These are phyloP conservation scores for Sabatieria punctata DNA, from an alignment of 2,888 invertebrate species.

Conservation along the genomic window DNA sequence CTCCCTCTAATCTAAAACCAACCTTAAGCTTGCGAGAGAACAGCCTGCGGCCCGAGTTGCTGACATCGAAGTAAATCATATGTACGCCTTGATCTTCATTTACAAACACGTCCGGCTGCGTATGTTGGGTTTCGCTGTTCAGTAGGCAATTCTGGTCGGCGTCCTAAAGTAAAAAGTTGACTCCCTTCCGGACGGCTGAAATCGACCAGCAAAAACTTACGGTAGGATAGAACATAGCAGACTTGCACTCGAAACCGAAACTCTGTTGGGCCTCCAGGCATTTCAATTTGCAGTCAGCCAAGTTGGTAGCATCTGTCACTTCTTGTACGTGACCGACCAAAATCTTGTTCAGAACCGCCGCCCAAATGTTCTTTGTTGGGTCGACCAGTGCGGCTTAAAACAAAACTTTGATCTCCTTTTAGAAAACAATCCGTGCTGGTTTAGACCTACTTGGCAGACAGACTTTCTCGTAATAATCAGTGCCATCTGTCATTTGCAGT, in stretches of 20 bases:
- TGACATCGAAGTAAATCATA: not conserved
- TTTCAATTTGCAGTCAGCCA: constrained; percentile 13
- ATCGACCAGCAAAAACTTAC: constrained; percentile 1
- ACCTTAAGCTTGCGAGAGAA: too few relatives aligned
- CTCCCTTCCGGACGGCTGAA: not conserved
- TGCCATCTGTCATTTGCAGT: too few relatives aligned
- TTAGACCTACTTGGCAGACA: too few relatives aligned
- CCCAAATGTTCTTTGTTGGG: too few relatives aligned
- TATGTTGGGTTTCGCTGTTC: not conserved
- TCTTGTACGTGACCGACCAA: constrained; percentile 18
- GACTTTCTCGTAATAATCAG: not conserved
- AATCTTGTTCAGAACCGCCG: constrained; percentile 9
- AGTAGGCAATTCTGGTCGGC: not conserved
- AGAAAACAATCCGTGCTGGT: too few relatives aligned
- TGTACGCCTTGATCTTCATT: not conserved
- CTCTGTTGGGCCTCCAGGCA: constrained; percentile 13
- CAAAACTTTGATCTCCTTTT: too few relatives aligned
- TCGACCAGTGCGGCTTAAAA: too few relatives aligned
- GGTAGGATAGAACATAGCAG: constrained; percentile 16
- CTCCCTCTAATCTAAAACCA: too few relatives aligned
- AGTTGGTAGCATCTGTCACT: constrained; percentile 14
- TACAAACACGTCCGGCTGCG: not conserved
- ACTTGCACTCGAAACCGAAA: constrained; percentile 16
- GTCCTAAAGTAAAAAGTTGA: not conserved
- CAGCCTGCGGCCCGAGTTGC: too few relatives aligned